Evolutionary conservation across 2,888 invertebrate species (phyloP).

Genomic region (Euzetes globulus): DNA sequence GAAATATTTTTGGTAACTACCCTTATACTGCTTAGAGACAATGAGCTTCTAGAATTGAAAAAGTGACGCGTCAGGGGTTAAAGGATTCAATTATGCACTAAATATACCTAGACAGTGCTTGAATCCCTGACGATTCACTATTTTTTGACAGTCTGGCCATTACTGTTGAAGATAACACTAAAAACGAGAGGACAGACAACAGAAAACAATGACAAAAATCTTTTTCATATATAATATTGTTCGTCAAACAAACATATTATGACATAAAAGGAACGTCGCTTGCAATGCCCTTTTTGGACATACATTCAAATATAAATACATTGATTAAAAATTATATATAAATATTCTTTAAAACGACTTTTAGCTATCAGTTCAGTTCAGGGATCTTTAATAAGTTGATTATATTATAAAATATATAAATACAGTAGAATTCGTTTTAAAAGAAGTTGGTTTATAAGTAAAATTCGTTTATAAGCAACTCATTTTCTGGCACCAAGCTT

Average conservation of each 20-base stretch:
- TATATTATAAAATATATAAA: no score
- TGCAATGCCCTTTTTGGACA: constrained; percentile 10
- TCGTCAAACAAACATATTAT: background rate
- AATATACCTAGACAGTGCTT: no score
- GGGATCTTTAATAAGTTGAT: constrained; percentile 12
- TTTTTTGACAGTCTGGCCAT: background rate
- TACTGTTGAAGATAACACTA: background rate
- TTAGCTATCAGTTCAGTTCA: constrained; percentile 18
- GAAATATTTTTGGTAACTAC: no score
- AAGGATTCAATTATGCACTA: no score
- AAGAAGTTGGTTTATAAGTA: no score
- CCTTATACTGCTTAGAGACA: no score
- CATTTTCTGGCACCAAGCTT: no score
- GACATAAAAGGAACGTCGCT: constrained; percentile 1
- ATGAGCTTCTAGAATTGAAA: no score
- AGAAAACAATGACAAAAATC: background rate
- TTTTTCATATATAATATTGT: background rate
- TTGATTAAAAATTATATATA: background rate
- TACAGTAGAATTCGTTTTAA: no score
- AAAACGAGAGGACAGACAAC: background rate
- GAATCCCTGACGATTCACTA: no score
- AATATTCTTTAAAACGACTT: constrained; percentile 6
- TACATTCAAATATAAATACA: background rate
- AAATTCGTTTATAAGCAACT: no score
- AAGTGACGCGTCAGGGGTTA: no score